Evolutionary conservation across 2,797 vertebrate genomes (phyloP).

Genomic region (Molossus molossus): DNA sequence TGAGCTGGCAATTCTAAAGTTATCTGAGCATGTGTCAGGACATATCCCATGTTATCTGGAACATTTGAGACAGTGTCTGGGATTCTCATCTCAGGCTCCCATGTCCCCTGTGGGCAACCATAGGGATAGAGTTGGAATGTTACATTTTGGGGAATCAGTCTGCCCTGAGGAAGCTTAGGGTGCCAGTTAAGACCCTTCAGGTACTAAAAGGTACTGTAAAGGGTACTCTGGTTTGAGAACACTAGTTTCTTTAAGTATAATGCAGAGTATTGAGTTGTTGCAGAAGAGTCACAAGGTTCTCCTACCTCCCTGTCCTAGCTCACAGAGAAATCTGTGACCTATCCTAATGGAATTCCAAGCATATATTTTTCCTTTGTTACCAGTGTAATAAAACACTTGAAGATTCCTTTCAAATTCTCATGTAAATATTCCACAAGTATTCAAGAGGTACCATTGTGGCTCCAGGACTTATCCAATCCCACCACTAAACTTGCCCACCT

Average conservation of each 20-base stretch:
- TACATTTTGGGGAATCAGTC: not conserved
- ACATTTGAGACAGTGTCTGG: not conserved
- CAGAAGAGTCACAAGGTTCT: conserved; percentile 7
- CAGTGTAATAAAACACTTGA: conserved; percentile 29
- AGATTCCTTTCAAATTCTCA: conserved; percentile 8
- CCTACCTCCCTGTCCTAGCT: not conserved
- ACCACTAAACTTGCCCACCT: not conserved
- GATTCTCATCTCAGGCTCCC: not conserved
- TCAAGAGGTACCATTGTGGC: not conserved
- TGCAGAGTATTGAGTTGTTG: not conserved
- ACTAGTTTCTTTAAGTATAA: not conserved
- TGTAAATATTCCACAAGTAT: not conserved
- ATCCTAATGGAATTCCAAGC: conserved; percentile 6
- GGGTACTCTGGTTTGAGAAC: not conserved
- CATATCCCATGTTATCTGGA: not conserved
- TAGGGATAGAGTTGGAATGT: not conserved
- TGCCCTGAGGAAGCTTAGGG: not conserved
- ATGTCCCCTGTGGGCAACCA: not conserved
- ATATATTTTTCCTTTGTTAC: not conserved
- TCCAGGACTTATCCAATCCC: not conserved
- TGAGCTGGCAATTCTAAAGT: not conserved
- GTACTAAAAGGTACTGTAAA: not conserved
- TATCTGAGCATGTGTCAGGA: not conserved
- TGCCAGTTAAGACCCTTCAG: not conserved
- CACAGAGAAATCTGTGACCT: not conserved